These are phyloP conservation scores for Aleiodes alternator DNA, from an alignment of 2,888 invertebrate species.

Conservation along the genomic window DNA sequence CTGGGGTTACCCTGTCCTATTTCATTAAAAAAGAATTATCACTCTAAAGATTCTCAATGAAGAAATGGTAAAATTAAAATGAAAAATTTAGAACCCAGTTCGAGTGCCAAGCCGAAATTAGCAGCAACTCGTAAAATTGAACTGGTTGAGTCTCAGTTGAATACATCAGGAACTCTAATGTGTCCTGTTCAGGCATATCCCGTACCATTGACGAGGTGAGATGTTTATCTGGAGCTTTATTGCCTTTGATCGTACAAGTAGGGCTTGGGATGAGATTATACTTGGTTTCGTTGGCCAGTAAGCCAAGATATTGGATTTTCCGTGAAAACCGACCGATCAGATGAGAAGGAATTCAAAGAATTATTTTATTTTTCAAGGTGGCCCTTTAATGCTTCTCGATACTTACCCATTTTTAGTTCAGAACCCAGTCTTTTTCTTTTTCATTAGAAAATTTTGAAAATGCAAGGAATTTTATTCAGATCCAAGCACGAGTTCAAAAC, in stretches of 20 bases:
- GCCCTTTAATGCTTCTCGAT: no score
- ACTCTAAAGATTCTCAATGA: neutral
- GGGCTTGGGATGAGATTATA: constrained; percentile 31
- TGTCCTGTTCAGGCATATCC: constrained; percentile 81
- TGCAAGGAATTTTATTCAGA: constrained; percentile 58
- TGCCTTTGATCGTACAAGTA: constrained; percentile 36
- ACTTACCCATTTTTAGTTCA: no score
- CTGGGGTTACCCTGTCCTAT: no score
- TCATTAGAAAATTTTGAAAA: no score
- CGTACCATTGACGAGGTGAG: constrained; percentile 77
- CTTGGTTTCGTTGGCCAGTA: constrained; percentile 20
- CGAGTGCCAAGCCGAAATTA: constrained; percentile 70
- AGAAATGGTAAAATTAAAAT: no score
- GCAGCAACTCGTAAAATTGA: constrained; percentile 71
- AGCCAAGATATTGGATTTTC: constrained; percentile 22
- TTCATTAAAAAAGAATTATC: no score
- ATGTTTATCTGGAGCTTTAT: constrained; percentile 47
- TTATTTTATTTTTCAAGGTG: constrained; percentile 8
- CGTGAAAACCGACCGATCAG: neutral
- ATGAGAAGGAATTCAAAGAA: constrained; percentile 24
- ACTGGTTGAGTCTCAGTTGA: constrained; percentile 65
- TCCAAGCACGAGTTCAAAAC: constrained; percentile 70
- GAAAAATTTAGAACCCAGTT: constrained; percentile 65
- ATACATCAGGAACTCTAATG: constrained; percentile 74
- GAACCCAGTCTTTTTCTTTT: no score